Conservation (phyloP, 2,113 vertebrate genomes). For the Etheostoma spectabile region DNA sequence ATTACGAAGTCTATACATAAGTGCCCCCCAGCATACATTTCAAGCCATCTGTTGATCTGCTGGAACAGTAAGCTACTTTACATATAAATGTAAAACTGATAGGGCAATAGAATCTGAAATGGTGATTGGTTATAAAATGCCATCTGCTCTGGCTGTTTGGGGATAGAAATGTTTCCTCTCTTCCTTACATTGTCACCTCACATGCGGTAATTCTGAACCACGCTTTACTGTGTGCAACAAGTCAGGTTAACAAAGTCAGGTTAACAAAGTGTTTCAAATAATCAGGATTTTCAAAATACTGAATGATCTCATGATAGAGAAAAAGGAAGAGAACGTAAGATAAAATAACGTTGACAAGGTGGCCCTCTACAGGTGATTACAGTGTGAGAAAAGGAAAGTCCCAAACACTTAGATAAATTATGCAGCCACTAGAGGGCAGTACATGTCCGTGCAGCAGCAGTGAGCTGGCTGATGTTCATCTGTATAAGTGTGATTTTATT, state of each 20-base stretch:
- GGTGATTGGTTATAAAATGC: constrained; percentile 67
- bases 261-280: not conserved
- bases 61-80: constrained; percentile 59
- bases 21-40: constrained; percentile 58
- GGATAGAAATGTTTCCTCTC: constrained; percentile 7
- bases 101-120: constrained; percentile 64
- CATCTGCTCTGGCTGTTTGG: constrained; percentile 64
- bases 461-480: not conserved
- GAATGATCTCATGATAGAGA: not conserved
- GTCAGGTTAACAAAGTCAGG: not conserved
- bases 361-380: constrained; percentile 61
- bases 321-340: not conserved
- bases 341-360: constrained; percentile 55
- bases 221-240: constrained; percentile 23
- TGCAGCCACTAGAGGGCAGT: constrained; percentile 68
- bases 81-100: constrained; percentile 74
- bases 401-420: not conserved
- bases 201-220: not conserved
- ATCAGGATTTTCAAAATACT: not conserved
- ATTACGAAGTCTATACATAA: constrained; percentile 50
- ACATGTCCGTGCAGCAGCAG: not conserved
- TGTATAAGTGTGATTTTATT: not conserved
- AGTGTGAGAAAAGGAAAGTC: not conserved
- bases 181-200: constrained; percentile 44
- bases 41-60: constrained; percentile 70